Percentiles rank a stretch among this genome's conserved stretches.
phyloP scores from a whole-genome alignment of 1,140 invertebrate species.

The Drosophila bocqueti region DNA sequence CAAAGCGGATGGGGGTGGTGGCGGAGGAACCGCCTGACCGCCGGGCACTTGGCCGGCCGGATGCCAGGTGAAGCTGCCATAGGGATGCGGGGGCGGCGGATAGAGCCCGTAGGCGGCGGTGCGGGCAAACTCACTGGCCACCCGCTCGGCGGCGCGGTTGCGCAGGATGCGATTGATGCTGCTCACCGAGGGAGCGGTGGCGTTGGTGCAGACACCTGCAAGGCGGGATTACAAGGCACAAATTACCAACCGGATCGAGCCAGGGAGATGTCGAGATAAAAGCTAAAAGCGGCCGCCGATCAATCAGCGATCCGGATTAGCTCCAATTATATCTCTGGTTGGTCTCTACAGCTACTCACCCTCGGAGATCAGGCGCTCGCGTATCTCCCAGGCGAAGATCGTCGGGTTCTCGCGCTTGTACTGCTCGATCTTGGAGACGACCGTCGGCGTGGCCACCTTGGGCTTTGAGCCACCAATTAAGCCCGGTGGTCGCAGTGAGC shows the following conservation, averaged over 20 bases:
- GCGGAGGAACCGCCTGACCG: slow-evolving; percentile 53
- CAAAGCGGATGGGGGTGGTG: slow-evolving; percentile 59
- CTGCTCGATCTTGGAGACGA: slow-evolving; percentile 97
- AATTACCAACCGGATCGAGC: slow-evolving; percentile 42
- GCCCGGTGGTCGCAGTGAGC: slow-evolving; percentile 96
- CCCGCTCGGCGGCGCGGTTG: slow-evolving; percentile 95
- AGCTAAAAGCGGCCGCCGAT: slow-evolving; percentile 52
- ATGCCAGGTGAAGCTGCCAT: slow-evolving; percentile 87
- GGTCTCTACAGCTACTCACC: slow-evolving; percentile 87
- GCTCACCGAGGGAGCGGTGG: slow-evolving; percentile 95
- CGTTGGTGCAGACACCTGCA: slow-evolving; percentile 93
- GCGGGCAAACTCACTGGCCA: slow-evolving; percentile 95
- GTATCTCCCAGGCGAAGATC: slow-evolving; percentile 98
- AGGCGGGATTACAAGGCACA: slow-evolving; percentile 29
- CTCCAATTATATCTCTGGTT: slow-evolving; percentile 55
- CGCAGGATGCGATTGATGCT: slow-evolving; percentile 96
- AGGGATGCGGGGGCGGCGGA: slow-evolving; percentile 88
- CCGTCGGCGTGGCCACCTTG: slow-evolving; percentile 98
- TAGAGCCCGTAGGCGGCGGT: slow-evolving; percentile 96
- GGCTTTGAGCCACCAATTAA: slow-evolving; percentile 99
- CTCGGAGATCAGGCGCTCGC: slow-evolving; percentile 97
- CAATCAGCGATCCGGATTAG: slow-evolving; percentile 56
- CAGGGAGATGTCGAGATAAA: slow-evolving; percentile 21
- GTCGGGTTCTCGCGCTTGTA: slow-evolving; percentile 99
- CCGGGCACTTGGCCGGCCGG: slow-evolving; percentile 62